Evolutionary conservation across 2,797 vertebrate genomes (phyloP).

Genomic region (Mormyrus proboscirostris): DNA sequence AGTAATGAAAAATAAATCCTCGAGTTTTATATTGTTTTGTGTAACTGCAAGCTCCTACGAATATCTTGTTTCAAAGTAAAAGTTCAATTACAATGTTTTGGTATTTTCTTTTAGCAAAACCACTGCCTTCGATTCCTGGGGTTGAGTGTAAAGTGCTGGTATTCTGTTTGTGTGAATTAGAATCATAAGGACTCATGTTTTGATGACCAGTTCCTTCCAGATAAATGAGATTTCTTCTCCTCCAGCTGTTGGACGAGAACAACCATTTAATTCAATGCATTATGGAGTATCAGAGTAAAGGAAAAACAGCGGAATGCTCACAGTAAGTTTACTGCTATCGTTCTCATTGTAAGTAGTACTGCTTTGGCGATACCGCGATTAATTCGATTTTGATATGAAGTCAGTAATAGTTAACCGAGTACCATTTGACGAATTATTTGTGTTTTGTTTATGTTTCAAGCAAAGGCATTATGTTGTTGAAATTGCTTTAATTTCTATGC

Average conservation of each 20-base stretch:
- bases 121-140: neutral
- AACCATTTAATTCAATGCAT: constrained; percentile 99
- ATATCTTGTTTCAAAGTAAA: neutral
- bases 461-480: neutral
- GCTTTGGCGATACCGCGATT: neutral
- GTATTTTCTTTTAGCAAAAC: neutral
- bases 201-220: neutral
- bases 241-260: constrained; percentile 96
- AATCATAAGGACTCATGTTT: neutral
- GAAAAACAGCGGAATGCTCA: constrained; percentile 96
- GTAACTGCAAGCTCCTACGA: neutral
- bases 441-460: neutral
- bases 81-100: neutral
- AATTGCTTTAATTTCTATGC: neutral
- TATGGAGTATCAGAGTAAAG: constrained; percentile 99
- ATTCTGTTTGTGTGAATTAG: neutral
- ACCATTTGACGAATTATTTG: neutral
- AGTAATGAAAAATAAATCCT: neutral
- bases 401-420: neutral
- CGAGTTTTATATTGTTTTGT: neutral
- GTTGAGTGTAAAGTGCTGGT: neutral
- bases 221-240: constrained; percentile 18
- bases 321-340: constrained; percentile 77
- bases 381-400: neutral
- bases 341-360: neutral